Percentiles rank a stretch among this genome's conserved stretches.
These are phyloP conservation scores for Mustelus asterias DNA, from an alignment of 2,113 vertebrate species.

Conservation along the genomic window DNA sequence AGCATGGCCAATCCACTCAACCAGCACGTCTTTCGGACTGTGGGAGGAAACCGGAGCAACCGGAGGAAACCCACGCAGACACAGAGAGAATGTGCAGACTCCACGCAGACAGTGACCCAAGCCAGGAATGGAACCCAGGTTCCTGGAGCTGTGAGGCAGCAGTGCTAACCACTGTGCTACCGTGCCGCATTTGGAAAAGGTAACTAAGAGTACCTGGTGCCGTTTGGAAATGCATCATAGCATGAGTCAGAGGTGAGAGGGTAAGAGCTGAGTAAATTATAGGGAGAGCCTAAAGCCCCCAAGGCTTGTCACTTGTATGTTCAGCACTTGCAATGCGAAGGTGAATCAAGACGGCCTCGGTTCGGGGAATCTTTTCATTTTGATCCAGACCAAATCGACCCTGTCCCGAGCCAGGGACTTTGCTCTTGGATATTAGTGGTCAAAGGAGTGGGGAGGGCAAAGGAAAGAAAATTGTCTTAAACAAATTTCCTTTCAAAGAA, in stretches of 20 bases:
- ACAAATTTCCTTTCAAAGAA: background rate
- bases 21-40: too few relatives aligned
- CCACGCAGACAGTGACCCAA: too few relatives aligned
- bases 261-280: background rate
- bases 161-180: too few relatives aligned
- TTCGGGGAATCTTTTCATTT: constrained; percentile 14
- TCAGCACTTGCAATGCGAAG: background rate
- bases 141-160: too few relatives aligned
- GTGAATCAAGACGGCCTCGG: background rate
- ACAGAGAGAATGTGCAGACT: too few relatives aligned
- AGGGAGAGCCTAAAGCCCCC: background rate
- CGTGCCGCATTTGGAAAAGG: too few relatives aligned
- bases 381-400: background rate
- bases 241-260: background rate
- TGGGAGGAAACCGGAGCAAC: too few relatives aligned
- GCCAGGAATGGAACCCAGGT: too few relatives aligned
- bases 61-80: too few relatives aligned
- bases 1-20: too few relatives aligned
- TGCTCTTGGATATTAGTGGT: background rate
- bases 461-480: background rate
- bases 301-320: background rate
- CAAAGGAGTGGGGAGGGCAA: background rate
- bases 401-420: background rate
- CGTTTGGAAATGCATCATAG: background rate
- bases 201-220: background rate